phyloP scores from a whole-genome alignment of 2,113 vertebrate genomes.

The Macrotis lagotis region DNA sequence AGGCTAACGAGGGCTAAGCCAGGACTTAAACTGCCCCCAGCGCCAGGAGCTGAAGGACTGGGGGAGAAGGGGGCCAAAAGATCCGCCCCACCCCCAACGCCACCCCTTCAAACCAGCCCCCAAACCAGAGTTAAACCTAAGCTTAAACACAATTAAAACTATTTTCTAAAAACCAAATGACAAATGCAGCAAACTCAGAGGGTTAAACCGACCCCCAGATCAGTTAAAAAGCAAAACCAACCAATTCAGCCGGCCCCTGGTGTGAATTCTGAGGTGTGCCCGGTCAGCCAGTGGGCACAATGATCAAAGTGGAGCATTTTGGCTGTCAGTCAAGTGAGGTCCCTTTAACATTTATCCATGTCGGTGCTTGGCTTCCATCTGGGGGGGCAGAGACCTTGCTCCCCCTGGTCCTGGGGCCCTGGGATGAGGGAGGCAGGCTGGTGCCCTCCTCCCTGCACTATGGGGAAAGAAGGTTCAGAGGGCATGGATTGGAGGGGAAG shows the following conservation, averaged over 20 bases:
- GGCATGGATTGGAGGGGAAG: neutral
- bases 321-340: slow-evolving; percentile 76
- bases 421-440: neutral
- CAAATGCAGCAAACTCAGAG: slow-evolving; percentile 87
- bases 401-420: neutral
- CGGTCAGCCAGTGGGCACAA: slow-evolving; percentile 11
- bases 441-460: neutral
- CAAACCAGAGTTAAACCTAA: slow-evolving; percentile 79
- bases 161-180: slow-evolving; percentile 75
- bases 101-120: slow-evolving; percentile 39
- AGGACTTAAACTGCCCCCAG: slow-evolving; percentile 65
- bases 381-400: slow-evolving; percentile 31
- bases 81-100: slow-evolving; percentile 12
- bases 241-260: slow-evolving; percentile 36
- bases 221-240: slow-evolving; percentile 71
- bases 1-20: slow-evolving; percentile 77
- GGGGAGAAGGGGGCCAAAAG: slow-evolving; percentile 40
- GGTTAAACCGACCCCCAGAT: slow-evolving; percentile 86
- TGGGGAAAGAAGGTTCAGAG: neutral
- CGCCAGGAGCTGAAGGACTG: slow-evolving; percentile 54
- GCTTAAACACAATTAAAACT: slow-evolving; percentile 78
- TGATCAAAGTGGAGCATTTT: slow-evolving; percentile 63
- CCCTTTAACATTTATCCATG: slow-evolving; percentile 77
- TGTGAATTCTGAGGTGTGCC: slow-evolving; percentile 41
- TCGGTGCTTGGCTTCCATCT: slow-evolving; percentile 49